A percentile compares a stretch with the other conserved stretches of the same genome.
These are phyloP conservation scores for Sebastolobus alascanus DNA, from an alignment of 2,797 vertebrate genomes.

Conservation along the genomic window DNA sequence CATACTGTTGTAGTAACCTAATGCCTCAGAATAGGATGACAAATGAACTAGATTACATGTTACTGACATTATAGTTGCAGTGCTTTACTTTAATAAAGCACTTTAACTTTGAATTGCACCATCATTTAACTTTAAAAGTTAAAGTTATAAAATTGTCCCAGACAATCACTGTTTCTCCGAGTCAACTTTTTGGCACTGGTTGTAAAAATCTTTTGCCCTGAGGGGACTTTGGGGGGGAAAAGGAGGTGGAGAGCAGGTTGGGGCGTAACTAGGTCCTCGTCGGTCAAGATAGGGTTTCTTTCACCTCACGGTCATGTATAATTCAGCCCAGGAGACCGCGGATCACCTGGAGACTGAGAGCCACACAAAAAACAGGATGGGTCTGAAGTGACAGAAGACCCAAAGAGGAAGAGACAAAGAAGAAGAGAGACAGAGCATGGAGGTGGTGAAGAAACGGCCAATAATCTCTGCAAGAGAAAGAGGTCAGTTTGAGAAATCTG, in stretches of 20 bases:
- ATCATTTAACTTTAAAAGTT: neutral
- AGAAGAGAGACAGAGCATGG: conserved; percentile 63
- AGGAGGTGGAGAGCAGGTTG: conserved; percentile 40
- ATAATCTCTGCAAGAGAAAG: conserved; percentile 84
- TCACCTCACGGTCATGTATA: conserved; percentile 79
- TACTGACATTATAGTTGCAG: neutral
- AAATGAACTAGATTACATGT: conserved; percentile 35
- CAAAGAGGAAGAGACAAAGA: conserved; percentile 34
- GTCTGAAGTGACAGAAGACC: conserved; percentile 47
- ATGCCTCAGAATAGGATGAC: conserved; percentile 46
- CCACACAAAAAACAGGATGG: conserved; percentile 46
- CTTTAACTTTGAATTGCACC: neutral
- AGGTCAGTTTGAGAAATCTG: conserved; percentile 77
- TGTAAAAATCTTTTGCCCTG: conserved; percentile 2
- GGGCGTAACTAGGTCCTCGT: conserved; percentile 22
- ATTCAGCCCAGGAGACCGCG: conserved; percentile 71
- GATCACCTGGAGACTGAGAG: conserved; percentile 49
- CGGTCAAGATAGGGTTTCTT: conserved; percentile 79
- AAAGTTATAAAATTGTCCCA: neutral
- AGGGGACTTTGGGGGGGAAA: neutral
- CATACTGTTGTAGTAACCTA: conserved; percentile 37
- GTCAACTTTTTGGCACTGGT: neutral
- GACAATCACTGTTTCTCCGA: neutral
- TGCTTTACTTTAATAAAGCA: neutral
- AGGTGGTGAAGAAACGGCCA: conserved; percentile 79